phyloP scores from a whole-genome alignment of 1,140 invertebrate species.

The Papilio machaon region DNA sequence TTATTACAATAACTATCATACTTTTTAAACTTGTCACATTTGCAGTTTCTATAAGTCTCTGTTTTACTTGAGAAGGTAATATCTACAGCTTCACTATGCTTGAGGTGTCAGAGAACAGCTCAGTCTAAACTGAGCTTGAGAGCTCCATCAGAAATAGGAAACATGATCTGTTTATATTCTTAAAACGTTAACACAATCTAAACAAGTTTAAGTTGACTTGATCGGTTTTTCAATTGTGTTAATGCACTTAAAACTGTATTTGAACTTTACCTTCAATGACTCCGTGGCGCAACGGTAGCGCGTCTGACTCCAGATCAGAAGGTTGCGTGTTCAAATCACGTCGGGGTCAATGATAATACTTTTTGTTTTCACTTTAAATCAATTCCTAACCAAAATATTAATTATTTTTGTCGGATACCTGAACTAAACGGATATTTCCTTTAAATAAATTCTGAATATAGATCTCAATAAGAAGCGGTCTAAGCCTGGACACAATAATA shows the following conservation, averaged over 20 bases:
- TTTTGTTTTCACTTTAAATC: background rate
- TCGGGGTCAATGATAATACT: constrained; percentile 88
- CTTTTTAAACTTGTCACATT: too few species aligned
- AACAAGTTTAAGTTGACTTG: too few species aligned
- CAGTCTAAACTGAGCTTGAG: background rate
- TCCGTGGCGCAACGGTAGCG: constrained; percentile 98
- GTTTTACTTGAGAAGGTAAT: background rate
- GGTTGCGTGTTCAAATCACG: constrained; percentile 99
- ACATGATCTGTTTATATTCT: background rate
- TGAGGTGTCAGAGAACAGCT: background rate
- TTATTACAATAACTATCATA: too few species aligned
- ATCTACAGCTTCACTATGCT: background rate
- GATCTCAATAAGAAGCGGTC: background rate
- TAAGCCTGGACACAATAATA: background rate
- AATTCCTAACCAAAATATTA: background rate
- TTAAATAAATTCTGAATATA: too few species aligned
- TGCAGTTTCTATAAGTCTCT: background rate
- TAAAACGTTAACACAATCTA: background rate
- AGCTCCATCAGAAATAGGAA: background rate
- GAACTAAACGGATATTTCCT: too few species aligned
- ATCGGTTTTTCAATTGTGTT: background rate
- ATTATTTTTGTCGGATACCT: background rate
- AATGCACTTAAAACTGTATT: background rate
- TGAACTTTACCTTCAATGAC: constrained; percentile 70
- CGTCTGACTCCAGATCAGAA: constrained; percentile 99